Evolutionary conservation across 2,113 vertebrate genomes (phyloP).

Genomic region (human): DNA sequence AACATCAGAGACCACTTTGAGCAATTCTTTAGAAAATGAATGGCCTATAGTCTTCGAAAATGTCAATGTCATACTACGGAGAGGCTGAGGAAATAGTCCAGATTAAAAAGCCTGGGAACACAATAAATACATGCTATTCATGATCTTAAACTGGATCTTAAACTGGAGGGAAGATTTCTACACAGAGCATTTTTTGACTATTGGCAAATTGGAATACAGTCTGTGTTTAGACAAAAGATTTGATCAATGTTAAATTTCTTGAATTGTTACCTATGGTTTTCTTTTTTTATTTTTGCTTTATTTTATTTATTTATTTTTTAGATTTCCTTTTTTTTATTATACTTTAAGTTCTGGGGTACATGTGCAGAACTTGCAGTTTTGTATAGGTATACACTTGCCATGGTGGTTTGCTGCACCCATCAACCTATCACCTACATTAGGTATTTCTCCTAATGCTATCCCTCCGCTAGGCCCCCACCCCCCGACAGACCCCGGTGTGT

Average conservation of each 20-base stretch:
- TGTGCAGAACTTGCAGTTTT: too few species aligned
- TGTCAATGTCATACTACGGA: not conserved
- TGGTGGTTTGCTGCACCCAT: too few species aligned
- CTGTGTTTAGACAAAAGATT: not conserved
- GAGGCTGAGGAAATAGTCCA: not conserved
- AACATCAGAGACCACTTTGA: not conserved
- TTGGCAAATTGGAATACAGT: not conserved
- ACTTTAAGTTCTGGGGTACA: too few species aligned
- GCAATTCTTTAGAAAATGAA: not conserved
- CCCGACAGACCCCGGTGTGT: too few species aligned
- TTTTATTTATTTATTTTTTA: too few species aligned
- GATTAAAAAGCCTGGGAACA: not conserved
- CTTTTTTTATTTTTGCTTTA: too few species aligned
- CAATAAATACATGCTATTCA: not conserved
- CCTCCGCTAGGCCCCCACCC: too few species aligned
- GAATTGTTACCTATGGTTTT: not conserved
- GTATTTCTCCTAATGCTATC: too few species aligned
- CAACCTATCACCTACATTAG: too few species aligned
- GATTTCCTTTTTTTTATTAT: too few species aligned
- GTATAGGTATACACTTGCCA: too few species aligned
- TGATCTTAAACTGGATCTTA: not conserved
- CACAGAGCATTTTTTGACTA: not conserved
- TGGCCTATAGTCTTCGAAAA: not conserved
- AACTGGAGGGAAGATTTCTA: not conserved
- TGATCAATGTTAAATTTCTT: not conserved